Evolutionary conservation across 1,140 invertebrate genomes (phyloP).

Genomic region (Hestina assimilis): DNA sequence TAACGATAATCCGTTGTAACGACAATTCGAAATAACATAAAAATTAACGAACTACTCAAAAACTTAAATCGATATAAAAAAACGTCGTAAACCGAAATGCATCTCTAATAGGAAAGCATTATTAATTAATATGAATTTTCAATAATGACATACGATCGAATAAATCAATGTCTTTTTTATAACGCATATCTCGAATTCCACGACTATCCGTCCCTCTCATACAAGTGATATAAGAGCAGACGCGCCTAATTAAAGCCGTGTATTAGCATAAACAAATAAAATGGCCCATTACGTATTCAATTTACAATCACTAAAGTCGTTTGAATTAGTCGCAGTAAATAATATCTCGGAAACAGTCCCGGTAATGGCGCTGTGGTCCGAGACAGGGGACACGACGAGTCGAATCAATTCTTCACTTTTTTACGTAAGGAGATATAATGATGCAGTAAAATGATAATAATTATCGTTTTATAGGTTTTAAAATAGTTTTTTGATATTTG

Average conservation of each 20-base stretch:
- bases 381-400: conserved; percentile 25
- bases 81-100: conserved; percentile 24
- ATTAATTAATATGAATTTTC: conserved; percentile 49
- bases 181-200: conserved; percentile 45
- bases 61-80: conserved; percentile 11
- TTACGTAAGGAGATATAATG: too few species aligned
- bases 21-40: conserved; percentile 9
- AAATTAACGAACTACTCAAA: conserved; percentile 5
- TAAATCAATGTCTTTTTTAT: conserved; percentile 36
- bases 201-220: conserved; percentile 35
- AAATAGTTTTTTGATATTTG: too few species aligned
- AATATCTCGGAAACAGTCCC: conserved; percentile 63
- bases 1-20: conserved; percentile 5
- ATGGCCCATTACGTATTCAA: conserved; percentile 75
- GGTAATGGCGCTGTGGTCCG: conserved; percentile 48
- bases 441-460: too few species aligned
- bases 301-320: conserved; percentile 75
- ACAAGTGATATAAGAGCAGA: conserved; percentile 41
- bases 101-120: conserved; percentile 39
- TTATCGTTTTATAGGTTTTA: too few species aligned
- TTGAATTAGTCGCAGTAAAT: conserved; percentile 77
- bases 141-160: conserved; percentile 51
- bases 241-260: conserved; percentile 70
- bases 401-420: too few species aligned
- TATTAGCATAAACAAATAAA: conserved; percentile 79